Evolutionary conservation across 1,140 invertebrate species (phyloP).

Genomic region (Bombus confusus): DNA sequence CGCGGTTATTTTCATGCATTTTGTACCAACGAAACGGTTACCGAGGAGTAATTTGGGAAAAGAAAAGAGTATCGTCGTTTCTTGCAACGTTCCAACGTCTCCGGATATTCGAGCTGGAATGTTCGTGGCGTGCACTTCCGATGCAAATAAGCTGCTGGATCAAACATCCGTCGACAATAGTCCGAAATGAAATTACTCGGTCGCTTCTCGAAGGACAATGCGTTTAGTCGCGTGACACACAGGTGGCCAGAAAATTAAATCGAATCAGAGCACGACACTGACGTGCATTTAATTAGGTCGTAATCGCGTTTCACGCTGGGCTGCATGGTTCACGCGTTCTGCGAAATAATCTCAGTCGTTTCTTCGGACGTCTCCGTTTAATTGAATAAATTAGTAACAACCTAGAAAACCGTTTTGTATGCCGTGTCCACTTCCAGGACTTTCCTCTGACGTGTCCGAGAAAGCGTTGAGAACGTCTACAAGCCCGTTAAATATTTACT

Average conservation of each 20-base stretch:
- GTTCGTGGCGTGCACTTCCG: not conserved
- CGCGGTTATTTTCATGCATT: not conserved
- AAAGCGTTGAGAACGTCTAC: conserved; percentile 14
- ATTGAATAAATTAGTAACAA: conserved; percentile 32
- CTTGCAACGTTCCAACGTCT: not conserved
- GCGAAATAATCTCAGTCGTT: conserved; percentile 33
- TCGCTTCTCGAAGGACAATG: conserved; percentile 46
- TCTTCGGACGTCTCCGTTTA: not conserved
- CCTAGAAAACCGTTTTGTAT: not conserved
- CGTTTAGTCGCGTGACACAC: conserved; percentile 36
- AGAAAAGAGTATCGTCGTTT: not conserved
- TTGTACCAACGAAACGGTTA: too few relatives aligned
- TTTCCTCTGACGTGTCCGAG: not conserved
- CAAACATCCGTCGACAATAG: not conserved
- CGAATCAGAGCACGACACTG: conserved; percentile 48
- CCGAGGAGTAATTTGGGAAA: not conserved
- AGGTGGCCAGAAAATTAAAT: conserved; percentile 52
- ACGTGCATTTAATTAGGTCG: conserved; percentile 48
- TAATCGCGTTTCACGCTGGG: conserved; percentile 46
- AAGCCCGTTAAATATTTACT: conserved; percentile 15
- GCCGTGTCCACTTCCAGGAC: too few relatives aligned
- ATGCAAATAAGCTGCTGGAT: conserved; percentile 40
- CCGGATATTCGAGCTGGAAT: not conserved
- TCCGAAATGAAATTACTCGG: conserved; percentile 51
- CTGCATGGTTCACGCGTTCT: conserved; percentile 17